Percentiles rank a stretch among this genome's conserved stretches.
Evolutionary conservation across 37 sponge, comb jelly and placozoan species (phyloP).

Genomic region (Halichondria panicea): DNA sequence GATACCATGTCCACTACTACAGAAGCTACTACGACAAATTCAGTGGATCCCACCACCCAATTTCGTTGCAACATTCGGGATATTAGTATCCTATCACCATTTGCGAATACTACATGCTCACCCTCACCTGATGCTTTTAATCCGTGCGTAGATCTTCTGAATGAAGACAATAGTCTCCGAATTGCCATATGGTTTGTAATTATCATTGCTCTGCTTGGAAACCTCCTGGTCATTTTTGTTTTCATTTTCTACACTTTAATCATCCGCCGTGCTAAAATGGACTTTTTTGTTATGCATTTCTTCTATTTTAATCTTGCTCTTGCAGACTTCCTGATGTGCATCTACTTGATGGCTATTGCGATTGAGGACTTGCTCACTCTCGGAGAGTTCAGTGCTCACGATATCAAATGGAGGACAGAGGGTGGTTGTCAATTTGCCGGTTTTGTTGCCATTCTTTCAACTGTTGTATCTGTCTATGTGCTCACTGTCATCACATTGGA

Average conservation of each 20-base stretch:
- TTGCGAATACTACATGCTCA: constrained; percentile 14
- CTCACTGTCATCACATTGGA: constrained; percentile 71
- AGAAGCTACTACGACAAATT: too few relatives aligned
- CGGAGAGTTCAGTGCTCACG: constrained; percentile 31
- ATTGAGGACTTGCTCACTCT: constrained; percentile 39
- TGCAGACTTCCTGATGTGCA: constrained; percentile 70
- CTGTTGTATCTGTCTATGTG: constrained; percentile 46
- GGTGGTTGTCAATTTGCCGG: constrained; percentile 63
- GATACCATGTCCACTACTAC: too few relatives aligned
- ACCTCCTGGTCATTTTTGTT: constrained; percentile 51
- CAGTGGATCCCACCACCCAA: too few relatives aligned
- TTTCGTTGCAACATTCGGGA: too few relatives aligned
- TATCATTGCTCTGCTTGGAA: constrained; percentile 47
- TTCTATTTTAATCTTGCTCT: constrained; percentile 64
- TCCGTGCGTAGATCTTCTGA: constrained; percentile 73
- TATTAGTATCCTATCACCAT: too few relatives aligned
- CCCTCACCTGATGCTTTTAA: constrained; percentile 57
- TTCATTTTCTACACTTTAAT: constrained; percentile 19
- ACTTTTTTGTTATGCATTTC: constrained; percentile 24
- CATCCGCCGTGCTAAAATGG: neutral
- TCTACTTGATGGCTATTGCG: constrained; percentile 66
- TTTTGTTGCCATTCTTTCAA: constrained; percentile 67
- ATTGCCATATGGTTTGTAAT: constrained; percentile 64
- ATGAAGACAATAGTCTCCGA: constrained; percentile 27
- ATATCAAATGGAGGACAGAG: constrained; percentile 55